Percentiles rank a stretch among this genome's conserved stretches.
Evolutionary conservation across 2,888 invertebrate species (phyloP).

Genomic region (Protula sp.): DNA sequence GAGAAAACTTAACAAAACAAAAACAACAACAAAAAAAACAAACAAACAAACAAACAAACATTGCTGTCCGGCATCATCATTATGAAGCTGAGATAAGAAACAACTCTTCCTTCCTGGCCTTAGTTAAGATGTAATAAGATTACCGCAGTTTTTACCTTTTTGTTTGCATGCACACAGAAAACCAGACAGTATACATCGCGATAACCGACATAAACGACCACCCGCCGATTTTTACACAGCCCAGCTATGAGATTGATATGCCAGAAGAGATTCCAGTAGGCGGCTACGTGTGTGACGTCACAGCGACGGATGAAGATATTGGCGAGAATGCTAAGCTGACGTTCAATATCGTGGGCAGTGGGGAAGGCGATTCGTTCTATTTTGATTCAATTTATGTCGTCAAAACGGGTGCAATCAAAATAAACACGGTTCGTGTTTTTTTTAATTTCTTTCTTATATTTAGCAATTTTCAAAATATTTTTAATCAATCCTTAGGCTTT

Average conservation of each 20-base stretch:
- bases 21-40: too few relatives aligned
- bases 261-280: slow-evolving; percentile 19
- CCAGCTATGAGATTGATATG: slow-evolving; percentile 2
- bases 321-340: slow-evolving; percentile 15
- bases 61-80: too few relatives aligned
- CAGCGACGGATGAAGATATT: slow-evolving; percentile 18
- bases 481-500: too few relatives aligned
- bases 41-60: too few relatives aligned
- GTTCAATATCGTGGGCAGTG: slow-evolving; percentile 9
- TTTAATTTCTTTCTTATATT: slow-evolving; percentile 1
- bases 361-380: slow-evolving; percentile 16
- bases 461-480: neutral
- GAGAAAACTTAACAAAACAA: too few relatives aligned
- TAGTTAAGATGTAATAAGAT: too few relatives aligned
- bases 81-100: too few relatives aligned
- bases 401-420: slow-evolving; percentile 19
- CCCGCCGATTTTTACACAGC: slow-evolving; percentile 30
- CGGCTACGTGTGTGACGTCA: slow-evolving; percentile 11
- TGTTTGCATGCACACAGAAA: neutral
- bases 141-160: neutral
- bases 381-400: slow-evolving; percentile 18
- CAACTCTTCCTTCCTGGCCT: too few relatives aligned
- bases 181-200: slow-evolving; percentile 10
- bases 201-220: slow-evolving; percentile 21
- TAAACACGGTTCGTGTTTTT: slow-evolving; percentile 17